These are phyloP conservation scores for Isaurus tuberculatus DNA, from an alignment of 92 coral and sea anemone genomes.

Conservation along the genomic window DNA sequence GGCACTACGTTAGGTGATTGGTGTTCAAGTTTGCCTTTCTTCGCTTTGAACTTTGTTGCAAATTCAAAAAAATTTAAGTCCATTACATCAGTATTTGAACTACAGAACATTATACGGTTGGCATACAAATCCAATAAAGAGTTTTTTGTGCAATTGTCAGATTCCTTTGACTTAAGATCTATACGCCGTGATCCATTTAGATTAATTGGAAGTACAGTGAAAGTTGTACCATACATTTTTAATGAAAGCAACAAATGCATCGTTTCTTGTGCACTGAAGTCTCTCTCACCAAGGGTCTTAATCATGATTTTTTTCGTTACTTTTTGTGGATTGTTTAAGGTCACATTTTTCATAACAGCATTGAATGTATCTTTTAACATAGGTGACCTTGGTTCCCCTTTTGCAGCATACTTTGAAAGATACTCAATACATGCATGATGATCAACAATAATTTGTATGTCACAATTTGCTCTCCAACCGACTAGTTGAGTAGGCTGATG, in stretches of 20 bases:
- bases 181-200: no score
- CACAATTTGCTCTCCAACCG: slow-evolving; percentile 70
- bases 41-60: slow-evolving; percentile 13
- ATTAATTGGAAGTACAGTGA: no score
- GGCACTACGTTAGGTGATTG: slow-evolving; percentile 33
- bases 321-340: slow-evolving; percentile 42
- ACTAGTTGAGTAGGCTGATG: slow-evolving; percentile 56
- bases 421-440: slow-evolving; percentile 35
- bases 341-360: slow-evolving; percentile 46
- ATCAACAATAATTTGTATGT: slow-evolving; percentile 41
- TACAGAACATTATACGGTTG: slow-evolving; percentile 27
- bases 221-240: neutral
- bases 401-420: slow-evolving; percentile 56
- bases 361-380: slow-evolving; percentile 53
- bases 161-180: neutral
- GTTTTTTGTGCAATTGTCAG: neutral
- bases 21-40: slow-evolving; percentile 19
- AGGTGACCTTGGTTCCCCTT: neutral
- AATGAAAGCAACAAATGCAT: neutral
- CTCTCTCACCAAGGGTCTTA: neutral
- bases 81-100: slow-evolving; percentile 34
- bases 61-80: slow-evolving; percentile 35
- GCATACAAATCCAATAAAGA: neutral
- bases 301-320: slow-evolving; percentile 41
- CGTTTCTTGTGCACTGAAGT: slow-evolving; percentile 2